phyloP scores from a whole-genome alignment of 2,888 invertebrate genomes.

The Lydus trimaculatus region DNA sequence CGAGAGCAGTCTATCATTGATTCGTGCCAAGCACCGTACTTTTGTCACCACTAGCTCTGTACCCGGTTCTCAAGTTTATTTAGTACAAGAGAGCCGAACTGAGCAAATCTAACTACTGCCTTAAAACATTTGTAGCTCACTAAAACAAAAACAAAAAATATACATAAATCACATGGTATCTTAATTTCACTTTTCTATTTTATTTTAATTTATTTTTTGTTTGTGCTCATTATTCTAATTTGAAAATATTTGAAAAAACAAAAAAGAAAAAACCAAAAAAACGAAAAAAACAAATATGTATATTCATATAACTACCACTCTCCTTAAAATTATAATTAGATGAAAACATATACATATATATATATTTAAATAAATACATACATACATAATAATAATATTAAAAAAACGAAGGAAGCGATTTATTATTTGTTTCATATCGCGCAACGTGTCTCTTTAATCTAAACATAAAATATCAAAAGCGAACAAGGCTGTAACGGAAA shows the following conservation, averaged over 20 bases:
- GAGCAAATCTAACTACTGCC: slow-evolving; percentile 52
- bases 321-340: slow-evolving; percentile 43
- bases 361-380: slow-evolving; percentile 45
- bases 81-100: slow-evolving; percentile 82
- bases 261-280: no score
- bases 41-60: slow-evolving; percentile 94
- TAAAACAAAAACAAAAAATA: slow-evolving; percentile 14
- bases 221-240: slow-evolving; percentile 52
- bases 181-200: slow-evolving; percentile 42
- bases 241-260: neutral
- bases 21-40: slow-evolving; percentile 98
- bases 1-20: slow-evolving; percentile 92
- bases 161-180: slow-evolving; percentile 29
- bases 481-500: slow-evolving; percentile 39
- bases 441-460: slow-evolving; percentile 30
- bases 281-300: slow-evolving; percentile 31
- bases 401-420: slow-evolving; percentile 41
- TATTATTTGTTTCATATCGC: slow-evolving; percentile 44
- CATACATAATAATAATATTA: neutral
- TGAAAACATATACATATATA: slow-evolving; percentile 37
- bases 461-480: neutral
- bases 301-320: slow-evolving; percentile 46
- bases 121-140: slow-evolving; percentile 23
- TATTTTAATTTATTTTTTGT: slow-evolving; percentile 50
- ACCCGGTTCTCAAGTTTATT: slow-evolving; percentile 90